These are phyloP conservation scores for Ispidina lecontei DNA, from an alignment of 2,797 vertebrate genomes.

Conservation along the genomic window DNA sequence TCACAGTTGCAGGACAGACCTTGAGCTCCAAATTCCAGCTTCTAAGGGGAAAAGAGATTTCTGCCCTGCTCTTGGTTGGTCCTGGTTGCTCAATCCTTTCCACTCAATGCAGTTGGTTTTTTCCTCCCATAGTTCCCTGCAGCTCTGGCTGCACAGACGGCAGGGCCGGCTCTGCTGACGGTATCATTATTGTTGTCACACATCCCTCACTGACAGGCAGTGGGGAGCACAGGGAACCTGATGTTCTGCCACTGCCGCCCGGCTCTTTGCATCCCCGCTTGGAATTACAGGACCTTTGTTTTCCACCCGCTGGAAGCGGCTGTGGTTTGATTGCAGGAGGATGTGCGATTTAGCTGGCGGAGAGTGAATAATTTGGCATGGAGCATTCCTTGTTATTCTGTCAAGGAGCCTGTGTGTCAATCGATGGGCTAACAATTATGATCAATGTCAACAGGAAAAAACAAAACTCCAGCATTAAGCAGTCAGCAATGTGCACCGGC, in stretches of 20 bases:
- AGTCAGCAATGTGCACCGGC: background rate
- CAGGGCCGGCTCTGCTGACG: background rate
- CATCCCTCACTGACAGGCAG: constrained; percentile 1
- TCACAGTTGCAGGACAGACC: fast-evolving
- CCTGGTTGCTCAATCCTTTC: background rate
- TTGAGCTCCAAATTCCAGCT: background rate
- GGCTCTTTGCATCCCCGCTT: background rate
- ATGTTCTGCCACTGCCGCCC: constrained; percentile 34
- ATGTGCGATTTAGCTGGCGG: background rate
- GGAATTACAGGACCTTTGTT: constrained; percentile 36
- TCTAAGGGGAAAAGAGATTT: background rate
- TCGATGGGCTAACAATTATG: constrained; percentile 58
- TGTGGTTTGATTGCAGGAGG: background rate
- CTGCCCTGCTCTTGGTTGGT: background rate
- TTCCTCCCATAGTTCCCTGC: background rate
- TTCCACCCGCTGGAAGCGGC: background rate
- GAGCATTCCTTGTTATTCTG: constrained; percentile 28
- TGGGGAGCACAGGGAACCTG: constrained; percentile 71
- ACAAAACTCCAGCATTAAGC: background rate
- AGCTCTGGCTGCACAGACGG: background rate
- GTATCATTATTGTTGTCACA: constrained; percentile 50
- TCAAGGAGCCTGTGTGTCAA: constrained; percentile 15
- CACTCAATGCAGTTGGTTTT: background rate
- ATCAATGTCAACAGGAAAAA: constrained; percentile 56
- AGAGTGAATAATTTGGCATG: constrained; percentile 12